Base-by-base conservation (phyloP, 2,797 vertebrate species). In the Harpagifer antarcticus region DNA sequence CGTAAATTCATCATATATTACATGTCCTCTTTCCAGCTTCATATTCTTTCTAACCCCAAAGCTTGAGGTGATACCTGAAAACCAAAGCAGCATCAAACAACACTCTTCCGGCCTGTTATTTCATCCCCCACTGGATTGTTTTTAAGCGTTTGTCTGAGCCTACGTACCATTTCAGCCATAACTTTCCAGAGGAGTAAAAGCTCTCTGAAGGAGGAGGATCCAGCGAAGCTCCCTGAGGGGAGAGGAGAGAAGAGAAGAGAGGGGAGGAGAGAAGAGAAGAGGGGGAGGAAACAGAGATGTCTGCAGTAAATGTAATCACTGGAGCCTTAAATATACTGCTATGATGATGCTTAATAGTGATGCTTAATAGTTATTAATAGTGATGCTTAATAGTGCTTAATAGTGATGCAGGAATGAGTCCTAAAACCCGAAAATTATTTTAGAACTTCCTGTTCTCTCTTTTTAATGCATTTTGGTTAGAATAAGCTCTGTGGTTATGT, bases 161-260 rank as follows among this genome's bases (percentile, higher is more conserved):
- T 76, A 91, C 87, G 5, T 87, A 91, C 88, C 89, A 89, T 87
- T 88, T 78, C 83, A 75, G 88, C 88, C 83, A 87, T 75, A 44
- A 53, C 62, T 53, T 53, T n/a, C 89, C 87, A 78, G 74, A 80
- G 81, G 81, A 83, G 83, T 53, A 20, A 62, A 62, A n/a, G 69
- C 37, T 57, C 58, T 71, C 33, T 76, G 11, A 70, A 55, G 72
- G 62, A 79, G 68, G 72, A 81, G 8, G 56, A 70, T 50, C 47
- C 78, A 85, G 71, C 71, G 57, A 19, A 74, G 74, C 65, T 89
- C 75, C 85, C 85, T 86, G 82, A 67, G 76, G 17, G 69, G 68
- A 71, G 58, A 49, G 71, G 68, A 48, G 69, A 58, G 57, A 47
- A 19, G 20, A 49, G n/a, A 31, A n/a, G 82, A 67, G 76, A 17